Evolutionary conservation across 2,113 vertebrate genomes (phyloP).

Genomic region (Anser brachyrhynchus): DNA sequence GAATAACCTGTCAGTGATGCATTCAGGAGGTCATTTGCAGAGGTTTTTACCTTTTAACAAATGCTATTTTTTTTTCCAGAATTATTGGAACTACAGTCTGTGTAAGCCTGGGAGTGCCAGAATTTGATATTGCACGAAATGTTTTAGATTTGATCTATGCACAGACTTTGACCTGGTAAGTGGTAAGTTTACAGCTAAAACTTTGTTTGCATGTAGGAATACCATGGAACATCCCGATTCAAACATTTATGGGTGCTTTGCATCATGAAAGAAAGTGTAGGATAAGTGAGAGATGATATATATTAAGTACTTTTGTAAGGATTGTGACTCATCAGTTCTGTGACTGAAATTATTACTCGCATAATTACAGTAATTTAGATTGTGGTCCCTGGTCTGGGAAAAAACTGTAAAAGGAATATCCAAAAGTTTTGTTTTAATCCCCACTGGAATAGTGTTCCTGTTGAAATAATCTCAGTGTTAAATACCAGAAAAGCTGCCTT

Average conservation of each 20-base stretch:
- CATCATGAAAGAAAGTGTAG: not conserved
- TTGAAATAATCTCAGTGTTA: not conserved
- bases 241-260: not conserved
- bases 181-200: not conserved
- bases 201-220: not conserved
- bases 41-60: not conserved
- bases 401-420: not conserved
- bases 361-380: not conserved
- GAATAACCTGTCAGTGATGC: not conserved
- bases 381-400: not conserved
- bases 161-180: slow-evolving; percentile 93
- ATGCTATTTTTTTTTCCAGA: slow-evolving; percentile 57
- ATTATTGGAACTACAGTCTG: slow-evolving; percentile 82
- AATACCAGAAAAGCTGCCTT: not conserved
- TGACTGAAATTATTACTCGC: not conserved
- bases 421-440: not conserved
- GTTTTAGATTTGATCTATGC: slow-evolving; percentile 93
- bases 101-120: slow-evolving; percentile 80
- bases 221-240: not conserved
- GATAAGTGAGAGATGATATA: not conserved
- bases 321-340: not conserved
- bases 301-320: not conserved
- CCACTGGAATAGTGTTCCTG: not conserved
- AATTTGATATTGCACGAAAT: slow-evolving; percentile 94
- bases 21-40: not conserved